A percentile compares a stretch with the other conserved stretches of the same genome.
These are phyloP conservation scores for Capitulum mitella DNA, from an alignment of 2,888 invertebrate species.

Conservation along the genomic window DNA sequence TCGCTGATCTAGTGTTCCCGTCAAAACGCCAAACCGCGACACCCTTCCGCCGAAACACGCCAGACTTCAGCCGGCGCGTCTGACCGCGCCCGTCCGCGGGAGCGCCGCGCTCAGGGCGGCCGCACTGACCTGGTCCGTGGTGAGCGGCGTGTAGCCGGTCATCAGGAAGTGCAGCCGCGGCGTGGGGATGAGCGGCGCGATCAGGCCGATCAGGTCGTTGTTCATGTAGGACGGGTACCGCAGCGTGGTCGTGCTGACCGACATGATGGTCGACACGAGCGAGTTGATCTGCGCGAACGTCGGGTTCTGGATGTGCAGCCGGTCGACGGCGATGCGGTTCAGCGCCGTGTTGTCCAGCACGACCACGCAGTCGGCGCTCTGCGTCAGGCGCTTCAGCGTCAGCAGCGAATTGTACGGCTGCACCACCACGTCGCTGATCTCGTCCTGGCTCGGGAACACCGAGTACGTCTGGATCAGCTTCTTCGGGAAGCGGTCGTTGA, in stretches of 20 bases:
- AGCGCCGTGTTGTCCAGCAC: constrained; percentile 96
- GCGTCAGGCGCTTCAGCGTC: constrained; percentile 85
- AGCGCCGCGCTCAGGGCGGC: too few relatives aligned
- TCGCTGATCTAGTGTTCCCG: too few relatives aligned
- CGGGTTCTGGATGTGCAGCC: constrained; percentile 90
- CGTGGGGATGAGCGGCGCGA: constrained; percentile 92
- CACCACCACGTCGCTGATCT: constrained; percentile 89
- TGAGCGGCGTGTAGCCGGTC: constrained; percentile 94
- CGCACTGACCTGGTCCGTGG: constrained; percentile 66
- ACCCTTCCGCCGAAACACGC: too few relatives aligned
- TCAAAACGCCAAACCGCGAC: too few relatives aligned
- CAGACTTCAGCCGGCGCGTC: too few relatives aligned
- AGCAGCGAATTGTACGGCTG: constrained; percentile 94
- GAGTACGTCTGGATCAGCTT: constrained; percentile 97
- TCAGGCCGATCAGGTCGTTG: constrained; percentile 89
- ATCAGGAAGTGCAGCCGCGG: constrained; percentile 97
- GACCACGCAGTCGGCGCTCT: constrained; percentile 93
- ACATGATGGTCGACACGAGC: constrained; percentile 96
- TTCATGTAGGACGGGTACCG: constrained; percentile 98
- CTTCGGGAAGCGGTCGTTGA: constrained; percentile 91
- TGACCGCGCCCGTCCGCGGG: too few relatives aligned
- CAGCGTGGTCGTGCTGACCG: constrained; percentile 89
- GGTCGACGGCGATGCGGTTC: constrained; percentile 84
- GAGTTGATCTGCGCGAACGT: constrained; percentile 96
- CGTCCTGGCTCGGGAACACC: constrained; percentile 96